A percentile compares a stretch with the other conserved stretches of the same genome.
Evolutionary conservation across 1,140 invertebrate species (phyloP).

Genomic region (Artemia franciscana): DNA sequence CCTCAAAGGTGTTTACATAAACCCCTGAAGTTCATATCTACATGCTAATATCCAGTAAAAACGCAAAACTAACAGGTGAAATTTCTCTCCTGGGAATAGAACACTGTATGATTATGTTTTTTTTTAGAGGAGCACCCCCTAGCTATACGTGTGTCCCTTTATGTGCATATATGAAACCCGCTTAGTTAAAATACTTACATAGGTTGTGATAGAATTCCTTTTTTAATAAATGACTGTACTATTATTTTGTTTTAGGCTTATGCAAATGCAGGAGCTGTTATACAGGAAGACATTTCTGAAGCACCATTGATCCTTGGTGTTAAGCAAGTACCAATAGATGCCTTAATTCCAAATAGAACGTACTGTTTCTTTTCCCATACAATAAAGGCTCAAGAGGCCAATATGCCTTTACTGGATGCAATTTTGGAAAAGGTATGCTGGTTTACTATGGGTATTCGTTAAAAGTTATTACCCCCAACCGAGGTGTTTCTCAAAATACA

Average conservation of each 20-base stretch:
- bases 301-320: constrained; percentile 90
- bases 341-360: constrained; percentile 78
- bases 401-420: constrained; percentile 91
- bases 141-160: no score
- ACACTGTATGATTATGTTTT: no score
- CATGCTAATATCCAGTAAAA: no score
- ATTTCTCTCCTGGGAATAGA: no score
- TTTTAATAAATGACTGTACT: neutral
- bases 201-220: neutral
- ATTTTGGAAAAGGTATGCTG: constrained; percentile 64
- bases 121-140: no score
- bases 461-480: no score
- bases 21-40: no score
- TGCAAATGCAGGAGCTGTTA: constrained; percentile 57
- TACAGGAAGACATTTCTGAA: constrained; percentile 90
- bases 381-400: constrained; percentile 93
- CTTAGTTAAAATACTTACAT: neutral
- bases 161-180: neutral
- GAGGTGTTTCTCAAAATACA: no score
- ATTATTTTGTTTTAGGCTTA: constrained; percentile 37
- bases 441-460: no score
- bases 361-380: constrained; percentile 99
- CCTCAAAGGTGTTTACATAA: no score
- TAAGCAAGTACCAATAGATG: constrained; percentile 87
- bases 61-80: no score